Evolutionary conservation across 2,113 vertebrate genomes (phyloP).

Genomic region (Equus przewalskii): DNA sequence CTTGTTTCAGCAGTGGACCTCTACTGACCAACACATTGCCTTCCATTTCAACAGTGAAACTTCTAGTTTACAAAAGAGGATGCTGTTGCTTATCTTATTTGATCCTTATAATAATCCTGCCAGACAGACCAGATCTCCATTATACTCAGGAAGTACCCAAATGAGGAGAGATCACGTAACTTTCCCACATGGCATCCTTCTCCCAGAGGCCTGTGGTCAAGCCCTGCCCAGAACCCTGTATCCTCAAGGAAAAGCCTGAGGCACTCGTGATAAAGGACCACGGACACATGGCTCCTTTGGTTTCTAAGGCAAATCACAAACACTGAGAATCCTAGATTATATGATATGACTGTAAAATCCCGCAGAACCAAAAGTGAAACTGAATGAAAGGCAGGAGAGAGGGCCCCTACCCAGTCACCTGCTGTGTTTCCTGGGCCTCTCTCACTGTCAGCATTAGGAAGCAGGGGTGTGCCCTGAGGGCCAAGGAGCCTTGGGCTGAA

Average conservation of each 20-base stretch:
- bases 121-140: neutral
- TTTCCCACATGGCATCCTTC: neutral
- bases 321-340: neutral
- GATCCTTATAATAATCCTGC: neutral
- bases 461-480: neutral
- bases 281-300: neutral
- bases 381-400: neutral
- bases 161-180: neutral
- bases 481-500: neutral
- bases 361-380: neutral
- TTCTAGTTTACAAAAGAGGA: neutral
- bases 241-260: neutral
- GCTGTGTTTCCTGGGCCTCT: neutral
- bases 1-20: neutral
- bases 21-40: accelerated
- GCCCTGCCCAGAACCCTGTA: neutral
- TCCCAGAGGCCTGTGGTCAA: neutral
- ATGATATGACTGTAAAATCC: neutral
- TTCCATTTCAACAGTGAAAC: neutral
- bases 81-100: neutral
- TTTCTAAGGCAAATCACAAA: neutral
- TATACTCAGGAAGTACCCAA: neutral
- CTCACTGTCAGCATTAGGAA: neutral
- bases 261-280: neutral
- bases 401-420: accelerated